phyloP scores from a whole-genome alignment of 2,797 vertebrate species.

The Lepilemur ruficaudatus region DNA sequence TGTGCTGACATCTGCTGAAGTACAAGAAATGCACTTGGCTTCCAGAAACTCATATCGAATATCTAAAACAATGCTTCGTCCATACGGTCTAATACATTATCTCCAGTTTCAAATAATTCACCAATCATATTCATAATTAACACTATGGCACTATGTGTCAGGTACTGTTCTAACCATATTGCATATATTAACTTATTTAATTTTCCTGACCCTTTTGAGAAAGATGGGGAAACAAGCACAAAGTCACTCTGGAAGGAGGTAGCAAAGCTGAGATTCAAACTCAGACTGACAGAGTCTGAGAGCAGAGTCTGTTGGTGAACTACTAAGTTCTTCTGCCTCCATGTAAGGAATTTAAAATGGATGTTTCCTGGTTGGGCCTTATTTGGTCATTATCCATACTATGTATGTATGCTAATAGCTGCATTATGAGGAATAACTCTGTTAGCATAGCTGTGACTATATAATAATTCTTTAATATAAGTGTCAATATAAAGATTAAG shows the following conservation, averaged over 20 bases:
- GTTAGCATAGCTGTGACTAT: background rate
- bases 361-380: background rate
- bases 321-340: background rate
- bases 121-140: background rate
- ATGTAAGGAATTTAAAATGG: constrained; percentile 42
- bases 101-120: constrained; percentile 29
- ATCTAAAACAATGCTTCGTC: background rate
- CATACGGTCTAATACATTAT: background rate
- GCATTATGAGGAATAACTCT: constrained; percentile 24
- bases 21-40: background rate
- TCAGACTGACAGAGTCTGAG: background rate
- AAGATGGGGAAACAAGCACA: background rate
- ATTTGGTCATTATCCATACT: constrained; percentile 37
- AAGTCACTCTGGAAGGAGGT: background rate
- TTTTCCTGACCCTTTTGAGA: background rate
- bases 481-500: background rate
- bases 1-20: background rate
- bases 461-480: constrained; percentile 17
- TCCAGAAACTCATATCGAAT: background rate
- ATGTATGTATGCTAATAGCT: constrained; percentile 23
- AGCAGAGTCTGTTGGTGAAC: background rate
- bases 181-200: background rate
- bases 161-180: background rate
- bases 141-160: background rate
- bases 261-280: constrained; percentile 2